Evolutionary conservation across 2,113 vertebrate species (phyloP).

Genomic region (Synodontis membranacea): DNA sequence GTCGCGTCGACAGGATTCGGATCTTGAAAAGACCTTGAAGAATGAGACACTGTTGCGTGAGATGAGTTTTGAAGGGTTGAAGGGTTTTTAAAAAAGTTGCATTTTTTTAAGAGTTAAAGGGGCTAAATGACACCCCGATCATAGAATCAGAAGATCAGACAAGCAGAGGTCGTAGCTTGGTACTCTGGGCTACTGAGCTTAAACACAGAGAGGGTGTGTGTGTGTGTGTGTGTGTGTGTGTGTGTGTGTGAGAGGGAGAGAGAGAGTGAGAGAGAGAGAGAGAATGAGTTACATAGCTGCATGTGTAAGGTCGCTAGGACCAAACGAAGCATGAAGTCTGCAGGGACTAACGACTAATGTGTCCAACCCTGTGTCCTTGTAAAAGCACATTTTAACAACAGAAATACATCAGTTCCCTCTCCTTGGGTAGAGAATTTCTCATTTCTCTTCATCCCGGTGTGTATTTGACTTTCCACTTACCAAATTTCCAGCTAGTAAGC

Average conservation of each 20-base stretch:
- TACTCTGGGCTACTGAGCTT: background rate
- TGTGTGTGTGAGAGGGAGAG: background rate
- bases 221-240: too few species aligned
- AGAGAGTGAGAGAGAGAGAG: background rate
- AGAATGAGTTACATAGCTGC: constrained; percentile 48
- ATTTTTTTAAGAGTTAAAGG: background rate
- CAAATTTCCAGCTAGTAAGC: constrained; percentile 30
- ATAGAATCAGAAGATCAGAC: background rate
- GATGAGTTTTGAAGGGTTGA: background rate
- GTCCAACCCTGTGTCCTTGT: constrained; percentile 64
- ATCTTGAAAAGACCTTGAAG: background rate
- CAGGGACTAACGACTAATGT: constrained; percentile 68
- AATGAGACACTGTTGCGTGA: background rate
- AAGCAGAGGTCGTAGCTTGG: background rate
- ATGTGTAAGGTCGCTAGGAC: constrained; percentile 69
- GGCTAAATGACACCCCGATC: background rate
- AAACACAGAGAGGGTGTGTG: background rate
- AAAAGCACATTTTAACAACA: constrained; percentile 65
- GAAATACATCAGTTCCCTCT: constrained; percentile 53
- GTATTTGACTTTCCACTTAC: constrained; percentile 4
- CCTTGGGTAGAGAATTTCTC: constrained; percentile 23
- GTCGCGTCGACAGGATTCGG: background rate
- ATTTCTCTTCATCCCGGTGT: constrained; percentile 16
- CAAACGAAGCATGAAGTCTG: constrained; percentile 72
- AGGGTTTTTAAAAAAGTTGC: background rate